Evolutionary conservation across 2,888 invertebrate genomes (phyloP), one percentile per base, ranked within the genome.

Genomic region (Steinernema scapterisci): DNA sequence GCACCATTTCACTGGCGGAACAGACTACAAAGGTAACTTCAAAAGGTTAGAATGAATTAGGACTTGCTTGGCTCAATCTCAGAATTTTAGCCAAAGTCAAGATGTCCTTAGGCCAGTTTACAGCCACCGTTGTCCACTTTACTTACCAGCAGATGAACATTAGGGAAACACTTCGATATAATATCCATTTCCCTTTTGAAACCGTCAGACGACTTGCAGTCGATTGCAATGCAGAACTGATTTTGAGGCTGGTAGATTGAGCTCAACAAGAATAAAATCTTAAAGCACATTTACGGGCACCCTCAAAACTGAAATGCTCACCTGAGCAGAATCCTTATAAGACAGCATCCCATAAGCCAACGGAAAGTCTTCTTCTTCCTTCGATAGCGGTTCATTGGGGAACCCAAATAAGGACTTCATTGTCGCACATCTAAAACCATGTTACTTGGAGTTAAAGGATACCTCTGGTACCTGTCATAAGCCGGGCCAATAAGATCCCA

Each of bases 221-320:
- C 82, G 13, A 83, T 79, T 0, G 82, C 83, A 25, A 85, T 70
- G 76, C 83, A 85, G 63, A 82, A 85, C 21, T 77, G 80, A 72
- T 85, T 85, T 74, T 85, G 84, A 3, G 85, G 84, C 9, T 84
- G 83, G 54, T 85, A 85, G 25, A 85, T 72, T n/a, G 84, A 74
- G 38, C 80, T 80, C 9, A 85, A 72, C 77, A 83, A 74, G 51
- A 80, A 81, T 9, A 81, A 76, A 0, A 84, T 75, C 82, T 84
- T 63, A 31, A 80, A 21, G 5, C 2, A 38, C 21, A 3, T 13
- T 19, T 23, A 19, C 9, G 51, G 19, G 70, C 44, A n/a, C 19
- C 9, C 21, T 7, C 21, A 11, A 31, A 77, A 73, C n/a, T 56
- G 16, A 9, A n/a, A 44, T 21, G 7, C 16, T n/a, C 19, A 74